Base-by-base conservation (phyloP, 2,797 vertebrate genomes). In the Eidolon dupreanum region DNA sequence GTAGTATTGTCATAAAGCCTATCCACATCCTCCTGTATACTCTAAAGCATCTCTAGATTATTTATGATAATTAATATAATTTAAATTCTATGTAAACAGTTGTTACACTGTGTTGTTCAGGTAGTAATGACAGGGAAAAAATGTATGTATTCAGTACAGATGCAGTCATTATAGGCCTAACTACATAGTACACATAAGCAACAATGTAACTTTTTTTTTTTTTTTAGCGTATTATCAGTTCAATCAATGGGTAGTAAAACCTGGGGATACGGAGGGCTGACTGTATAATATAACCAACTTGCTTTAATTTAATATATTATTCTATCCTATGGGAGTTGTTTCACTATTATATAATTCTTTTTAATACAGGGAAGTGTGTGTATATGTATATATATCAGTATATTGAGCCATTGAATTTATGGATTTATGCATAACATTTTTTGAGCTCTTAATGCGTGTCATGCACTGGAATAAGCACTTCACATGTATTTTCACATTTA, bases 241-340 rank as follows among this genome's bases (percentile, higher is more conserved):
- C 13, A 49, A 26, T 83, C 61, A 83, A n/a, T 65, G 79, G 43
- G n/a, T 63, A 49, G 79, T 59, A 82, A 59, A 82, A 46, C 28
- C 19, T 82, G 59, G 41, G 43, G 12, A 26, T 65, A 65, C 8
- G 7, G 41, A 83, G 43, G 43, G 79, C 59, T 65, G 31, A 46
- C 59, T 82, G 8, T 49, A 26, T 70, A 53, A 86, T 86, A 38
- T 92, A 59, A 2, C n/a, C 33, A 51, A 1, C 31, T 79, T 90
- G 46, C 81, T 88, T 93, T 96, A 51, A 79, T 92, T 93, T 93
- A 70, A 43, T 78, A 8, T 92, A 57, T 90, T 87, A 87, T n/a
- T 43, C 78, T 79, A 10, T 73, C 22, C 26, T 36, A 0, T 88
- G 68, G 53, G 46, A 70, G 57, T 94, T 82, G 36, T 83, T 93